phyloP scores from a whole-genome alignment of 2,797 vertebrate genomes.

The Pterois miles region DNA sequence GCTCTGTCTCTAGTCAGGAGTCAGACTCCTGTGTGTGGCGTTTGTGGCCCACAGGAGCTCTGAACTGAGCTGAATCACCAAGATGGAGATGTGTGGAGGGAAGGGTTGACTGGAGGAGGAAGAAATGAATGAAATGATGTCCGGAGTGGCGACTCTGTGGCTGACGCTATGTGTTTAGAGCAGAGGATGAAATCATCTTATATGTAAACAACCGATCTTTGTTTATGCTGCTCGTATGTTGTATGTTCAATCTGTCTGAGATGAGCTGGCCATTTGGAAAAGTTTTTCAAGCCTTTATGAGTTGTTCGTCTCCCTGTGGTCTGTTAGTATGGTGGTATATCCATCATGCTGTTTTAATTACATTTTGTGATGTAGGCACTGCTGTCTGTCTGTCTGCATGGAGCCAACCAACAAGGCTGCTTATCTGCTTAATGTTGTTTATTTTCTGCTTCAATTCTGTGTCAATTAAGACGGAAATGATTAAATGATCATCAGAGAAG shows the following conservation, averaged over 20 bases:
- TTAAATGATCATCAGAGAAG: neutral
- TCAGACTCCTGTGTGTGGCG: neutral
- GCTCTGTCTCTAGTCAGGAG: neutral
- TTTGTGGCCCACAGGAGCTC: neutral
- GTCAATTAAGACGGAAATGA: neutral
- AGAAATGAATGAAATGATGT: slow-evolving; percentile 13
- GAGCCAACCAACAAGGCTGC: neutral
- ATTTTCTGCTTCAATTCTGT: neutral
- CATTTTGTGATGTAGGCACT: neutral
- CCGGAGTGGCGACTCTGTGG: slow-evolving; percentile 15
- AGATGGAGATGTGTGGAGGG: neutral
- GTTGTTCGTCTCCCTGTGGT: neutral
- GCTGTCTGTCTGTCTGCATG: neutral
- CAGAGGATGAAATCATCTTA: neutral
- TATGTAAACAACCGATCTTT: neutral
- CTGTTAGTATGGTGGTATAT: neutral
- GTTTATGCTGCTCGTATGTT: neutral
- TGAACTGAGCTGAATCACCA: slow-evolving; percentile 8
- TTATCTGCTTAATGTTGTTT: slow-evolving; percentile 5
- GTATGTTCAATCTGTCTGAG: neutral
- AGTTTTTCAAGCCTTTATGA: neutral
- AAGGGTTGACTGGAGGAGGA: neutral
- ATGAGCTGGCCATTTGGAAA: neutral
- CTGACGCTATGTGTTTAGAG: neutral
- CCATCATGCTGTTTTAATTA: neutral